Evolutionary conservation across 1,140 invertebrate genomes (phyloP).

Genomic region (Aphelinus atriplicis): DNA sequence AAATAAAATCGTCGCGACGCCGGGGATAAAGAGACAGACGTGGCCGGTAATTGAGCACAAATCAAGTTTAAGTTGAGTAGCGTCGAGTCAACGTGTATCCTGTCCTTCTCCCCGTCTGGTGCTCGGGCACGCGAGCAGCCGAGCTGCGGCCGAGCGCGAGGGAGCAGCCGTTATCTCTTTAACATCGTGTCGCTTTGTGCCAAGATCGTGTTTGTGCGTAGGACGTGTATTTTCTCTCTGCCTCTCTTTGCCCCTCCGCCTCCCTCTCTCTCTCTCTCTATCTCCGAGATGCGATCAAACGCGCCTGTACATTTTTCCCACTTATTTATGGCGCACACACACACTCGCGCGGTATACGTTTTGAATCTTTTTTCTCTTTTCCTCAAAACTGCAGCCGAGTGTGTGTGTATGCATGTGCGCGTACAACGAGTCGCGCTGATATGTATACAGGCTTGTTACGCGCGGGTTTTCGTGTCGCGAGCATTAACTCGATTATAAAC

Average conservation of each 20-base stretch:
- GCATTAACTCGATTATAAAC: background rate
- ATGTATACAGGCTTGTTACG: constrained; percentile 35
- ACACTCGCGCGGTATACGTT: too few species aligned
- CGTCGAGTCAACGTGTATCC: constrained; percentile 38
- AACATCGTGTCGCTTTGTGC: constrained; percentile 40
- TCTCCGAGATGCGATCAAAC: constrained; percentile 39
- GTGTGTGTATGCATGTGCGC: background rate
- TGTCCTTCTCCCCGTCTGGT: background rate
- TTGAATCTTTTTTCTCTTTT: constrained; percentile 8
- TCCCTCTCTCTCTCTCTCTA: constrained; percentile 11
- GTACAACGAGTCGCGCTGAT: constrained; percentile 8
- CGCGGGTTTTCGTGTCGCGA: constrained; percentile 4
- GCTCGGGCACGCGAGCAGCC: background rate
- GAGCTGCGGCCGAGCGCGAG: constrained; percentile 17
- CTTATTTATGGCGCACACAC: constrained; percentile 28
- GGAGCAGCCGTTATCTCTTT: constrained; percentile 26
- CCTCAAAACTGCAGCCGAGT: constrained; percentile 1
- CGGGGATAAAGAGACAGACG: constrained; percentile 44
- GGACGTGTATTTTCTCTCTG: constrained; percentile 34
- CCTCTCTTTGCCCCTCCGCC: background rate
- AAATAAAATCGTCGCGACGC: constrained; percentile 64
- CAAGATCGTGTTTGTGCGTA: constrained; percentile 40
- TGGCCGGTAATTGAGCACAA: constrained; percentile 66
- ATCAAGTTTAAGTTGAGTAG: constrained; percentile 62
- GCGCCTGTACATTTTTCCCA: constrained; percentile 38